Percentiles rank a stretch among this genome's conserved stretches.
Conservation (phyloP, 2,888 invertebrate genomes). For the Ischnura elegans region DNA sequence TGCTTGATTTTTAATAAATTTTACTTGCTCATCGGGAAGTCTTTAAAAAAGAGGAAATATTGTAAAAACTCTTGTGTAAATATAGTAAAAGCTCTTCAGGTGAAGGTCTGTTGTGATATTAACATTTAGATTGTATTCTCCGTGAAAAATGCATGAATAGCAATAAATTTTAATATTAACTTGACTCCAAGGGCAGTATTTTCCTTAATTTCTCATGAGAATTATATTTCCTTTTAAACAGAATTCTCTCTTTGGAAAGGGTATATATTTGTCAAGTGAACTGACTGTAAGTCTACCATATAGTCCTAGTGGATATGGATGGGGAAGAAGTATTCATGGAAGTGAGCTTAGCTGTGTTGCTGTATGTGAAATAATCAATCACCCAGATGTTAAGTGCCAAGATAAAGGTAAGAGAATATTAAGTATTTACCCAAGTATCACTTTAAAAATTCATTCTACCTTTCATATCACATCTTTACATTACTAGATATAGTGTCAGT, state of each 20-base stretch:
- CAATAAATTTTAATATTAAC: not conserved
- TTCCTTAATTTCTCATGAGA: not conserved
- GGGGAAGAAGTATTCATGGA: constrained; percentile 88
- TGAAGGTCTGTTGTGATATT: not conserved
- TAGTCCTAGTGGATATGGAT: constrained; percentile 86
- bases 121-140: not conserved
- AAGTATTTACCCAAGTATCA: too few species aligned
- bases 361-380: constrained; percentile 89
- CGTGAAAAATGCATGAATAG: not conserved
- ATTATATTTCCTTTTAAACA: constrained; percentile 74
- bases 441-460: too few species aligned
- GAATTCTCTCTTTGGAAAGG: constrained; percentile 85
- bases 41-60: not conserved
- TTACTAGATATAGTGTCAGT: too few species aligned
- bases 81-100: not conserved
- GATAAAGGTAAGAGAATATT: constrained; percentile 70
- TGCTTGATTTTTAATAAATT: not conserved
- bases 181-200: not conserved
- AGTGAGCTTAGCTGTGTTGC: constrained; percentile 88
- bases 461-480: too few species aligned
- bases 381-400: constrained; percentile 81
- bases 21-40: not conserved
- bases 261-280: constrained; percentile 88
- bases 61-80: not conserved
- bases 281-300: constrained; percentile 85